phyloP scores from a whole-genome alignment of 2,888 invertebrate genomes.

The Hyles lineata region DNA sequence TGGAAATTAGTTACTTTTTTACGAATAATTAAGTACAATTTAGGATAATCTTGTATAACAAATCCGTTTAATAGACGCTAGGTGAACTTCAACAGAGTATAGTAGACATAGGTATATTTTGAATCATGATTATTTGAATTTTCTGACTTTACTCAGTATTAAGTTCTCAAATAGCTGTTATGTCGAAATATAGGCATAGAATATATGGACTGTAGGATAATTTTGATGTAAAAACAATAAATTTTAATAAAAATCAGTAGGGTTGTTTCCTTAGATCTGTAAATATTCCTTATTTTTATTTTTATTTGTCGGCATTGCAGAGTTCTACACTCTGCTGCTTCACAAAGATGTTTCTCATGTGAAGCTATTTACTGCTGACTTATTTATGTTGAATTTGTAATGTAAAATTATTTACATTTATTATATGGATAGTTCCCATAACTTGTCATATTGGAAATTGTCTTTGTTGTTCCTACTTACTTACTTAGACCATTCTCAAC shows the following conservation, averaged over 20 bases:
- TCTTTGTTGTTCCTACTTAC: constrained; percentile 16
- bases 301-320: constrained; percentile 35
- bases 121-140: constrained; percentile 65
- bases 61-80: constrained; percentile 70
- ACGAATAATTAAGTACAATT: constrained; percentile 73
- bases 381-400: constrained; percentile 7
- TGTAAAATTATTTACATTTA: constrained; percentile 23
- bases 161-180: constrained; percentile 80
- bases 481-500: constrained; percentile 26
- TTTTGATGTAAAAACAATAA: constrained; percentile 72
- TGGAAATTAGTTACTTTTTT: constrained; percentile 57
- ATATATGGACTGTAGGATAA: constrained; percentile 71
- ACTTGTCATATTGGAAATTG: constrained; percentile 25
- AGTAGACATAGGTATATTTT: constrained; percentile 63
- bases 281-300: constrained; percentile 69
- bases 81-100: constrained; percentile 63
- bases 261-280: constrained; percentile 82
- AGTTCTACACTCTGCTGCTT: constrained; percentile 4
- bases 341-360: constrained; percentile 17
- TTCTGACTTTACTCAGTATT: constrained; percentile 80
- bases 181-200: constrained; percentile 67
- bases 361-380: constrained; percentile 9
- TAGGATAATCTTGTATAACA: constrained; percentile 74
- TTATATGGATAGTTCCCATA: constrained; percentile 23
- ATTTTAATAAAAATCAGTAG: constrained; percentile 75